Percentiles rank a stretch among this genome's conserved stretches.
These are phyloP conservation scores for Pseudomyrmex sp. DNA, from an alignment of 1,140 invertebrate species.

Conservation along the genomic window DNA sequence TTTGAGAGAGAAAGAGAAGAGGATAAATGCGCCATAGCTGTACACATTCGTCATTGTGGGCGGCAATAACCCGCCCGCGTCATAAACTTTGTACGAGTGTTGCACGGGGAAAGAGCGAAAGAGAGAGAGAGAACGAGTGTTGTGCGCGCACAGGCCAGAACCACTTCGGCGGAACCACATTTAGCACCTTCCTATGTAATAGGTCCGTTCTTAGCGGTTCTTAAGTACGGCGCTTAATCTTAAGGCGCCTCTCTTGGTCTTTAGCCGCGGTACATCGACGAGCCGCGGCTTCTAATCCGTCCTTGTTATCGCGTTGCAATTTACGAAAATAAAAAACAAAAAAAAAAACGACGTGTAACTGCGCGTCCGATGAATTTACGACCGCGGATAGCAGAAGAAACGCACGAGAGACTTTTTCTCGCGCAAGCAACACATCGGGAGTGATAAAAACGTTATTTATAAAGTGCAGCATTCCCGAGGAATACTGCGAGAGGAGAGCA, in stretches of 20 bases:
- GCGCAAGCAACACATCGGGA: too few species aligned
- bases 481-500: not conserved
- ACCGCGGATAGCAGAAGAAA: not conserved
- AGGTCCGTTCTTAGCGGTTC: conserved; percentile 50
- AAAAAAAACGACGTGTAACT: not conserved
- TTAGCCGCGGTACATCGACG: conserved; percentile 26
- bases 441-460: not conserved
- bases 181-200: conserved; percentile 58
- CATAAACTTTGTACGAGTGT: conserved; percentile 25
- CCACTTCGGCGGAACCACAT: conserved; percentile 47
- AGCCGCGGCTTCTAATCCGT: conserved; percentile 45
- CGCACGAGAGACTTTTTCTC: not conserved
- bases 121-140: too few species aligned
- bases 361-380: conserved; percentile 24
- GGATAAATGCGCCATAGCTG: conserved; percentile 32
- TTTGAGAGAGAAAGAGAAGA: not conserved
- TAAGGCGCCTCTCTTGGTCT: not conserved
- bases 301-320: conserved; percentile 45
- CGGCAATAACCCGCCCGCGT: conserved; percentile 21
- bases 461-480: not conserved
- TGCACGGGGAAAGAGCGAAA: not conserved
- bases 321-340: conserved; percentile 14
- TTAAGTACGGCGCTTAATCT: conserved; percentile 55
- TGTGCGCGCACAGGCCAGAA: conserved; percentile 7
- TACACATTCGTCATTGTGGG: conserved; percentile 53